Evolutionary conservation across 2,113 vertebrate genomes (phyloP).

Genomic region (Aegotheles bennettii): DNA sequence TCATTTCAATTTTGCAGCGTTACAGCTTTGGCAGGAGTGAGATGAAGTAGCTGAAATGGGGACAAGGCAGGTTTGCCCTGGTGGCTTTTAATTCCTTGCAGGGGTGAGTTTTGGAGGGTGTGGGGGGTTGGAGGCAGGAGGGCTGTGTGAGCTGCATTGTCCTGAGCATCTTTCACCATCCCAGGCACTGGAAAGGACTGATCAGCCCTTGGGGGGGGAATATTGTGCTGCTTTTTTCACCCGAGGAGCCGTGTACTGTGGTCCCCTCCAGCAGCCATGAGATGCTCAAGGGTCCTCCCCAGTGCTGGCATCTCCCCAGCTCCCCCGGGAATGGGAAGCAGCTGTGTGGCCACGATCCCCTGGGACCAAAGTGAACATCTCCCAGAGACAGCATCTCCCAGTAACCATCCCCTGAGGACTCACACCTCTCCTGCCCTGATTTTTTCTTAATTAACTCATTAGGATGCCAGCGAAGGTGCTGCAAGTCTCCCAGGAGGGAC

Average conservation of each 20-base stretch:
- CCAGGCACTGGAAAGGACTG: accelerated
- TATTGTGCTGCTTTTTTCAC: neutral
- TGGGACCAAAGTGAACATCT: neutral
- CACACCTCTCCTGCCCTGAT: neutral
- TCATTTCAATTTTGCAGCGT: neutral
- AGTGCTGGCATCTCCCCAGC: accelerated
- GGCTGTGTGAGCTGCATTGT: accelerated
- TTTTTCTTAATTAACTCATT: slow-evolving; percentile 66
- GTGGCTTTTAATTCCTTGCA: neutral
- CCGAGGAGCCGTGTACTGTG: accelerated
- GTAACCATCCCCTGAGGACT: neutral
- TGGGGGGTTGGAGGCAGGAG: accelerated
- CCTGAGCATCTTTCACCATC: neutral
- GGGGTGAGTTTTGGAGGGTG: neutral
- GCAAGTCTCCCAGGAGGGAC: neutral
- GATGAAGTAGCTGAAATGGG: neutral
- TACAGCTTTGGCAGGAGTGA: neutral
- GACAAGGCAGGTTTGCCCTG: neutral
- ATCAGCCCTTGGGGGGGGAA: neutral
- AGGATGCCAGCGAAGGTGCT: neutral
- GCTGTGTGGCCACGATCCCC: neutral
- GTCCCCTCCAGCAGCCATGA: neutral
- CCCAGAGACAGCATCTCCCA: neutral
- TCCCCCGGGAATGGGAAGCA: neutral
- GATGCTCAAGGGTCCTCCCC: neutral